phyloP scores from a whole-genome alignment of 2,113 vertebrate genomes.

The Platanista minor region DNA sequence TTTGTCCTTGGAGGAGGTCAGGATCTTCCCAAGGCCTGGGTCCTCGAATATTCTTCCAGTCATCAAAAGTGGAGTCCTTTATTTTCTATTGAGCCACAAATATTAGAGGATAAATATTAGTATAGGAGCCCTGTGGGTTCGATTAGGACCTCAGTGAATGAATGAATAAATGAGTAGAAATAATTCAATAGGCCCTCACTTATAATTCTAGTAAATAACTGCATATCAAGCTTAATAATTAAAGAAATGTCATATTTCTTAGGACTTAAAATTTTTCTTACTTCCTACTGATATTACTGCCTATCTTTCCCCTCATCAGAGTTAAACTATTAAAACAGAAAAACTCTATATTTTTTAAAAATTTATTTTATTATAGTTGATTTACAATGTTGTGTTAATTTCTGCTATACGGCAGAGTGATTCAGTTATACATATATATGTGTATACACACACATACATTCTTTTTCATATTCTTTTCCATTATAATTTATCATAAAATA shows the following conservation, averaged over 20 bases:
- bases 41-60: conserved; percentile 96
- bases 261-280: conserved; percentile 13
- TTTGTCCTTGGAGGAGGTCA: conserved; percentile 84
- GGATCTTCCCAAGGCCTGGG: conserved; percentile 95
- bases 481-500: not conserved
- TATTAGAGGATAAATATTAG: conserved; percentile 61
- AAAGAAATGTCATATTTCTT: not conserved
- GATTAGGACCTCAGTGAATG: not conserved
- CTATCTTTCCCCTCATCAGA: not conserved
- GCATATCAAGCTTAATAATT: not conserved
- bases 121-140: not conserved
- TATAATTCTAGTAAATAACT: not conserved
- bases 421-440: not conserved
- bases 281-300: not conserved
- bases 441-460: not conserved
- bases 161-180: not conserved
- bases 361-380: not conserved
- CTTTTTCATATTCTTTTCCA: not conserved
- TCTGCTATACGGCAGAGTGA: not conserved
- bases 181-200: not conserved
- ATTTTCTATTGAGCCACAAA: conserved; percentile 86
- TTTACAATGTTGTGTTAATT: not conserved
- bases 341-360: not conserved
- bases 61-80: conserved; percentile 82
- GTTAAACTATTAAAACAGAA: not conserved